Percentiles rank a stretch among this genome's conserved stretches.
phyloP scores from a whole-genome alignment of 2,113 vertebrate genomes.

The Sinosuthora webbiana region DNA sequence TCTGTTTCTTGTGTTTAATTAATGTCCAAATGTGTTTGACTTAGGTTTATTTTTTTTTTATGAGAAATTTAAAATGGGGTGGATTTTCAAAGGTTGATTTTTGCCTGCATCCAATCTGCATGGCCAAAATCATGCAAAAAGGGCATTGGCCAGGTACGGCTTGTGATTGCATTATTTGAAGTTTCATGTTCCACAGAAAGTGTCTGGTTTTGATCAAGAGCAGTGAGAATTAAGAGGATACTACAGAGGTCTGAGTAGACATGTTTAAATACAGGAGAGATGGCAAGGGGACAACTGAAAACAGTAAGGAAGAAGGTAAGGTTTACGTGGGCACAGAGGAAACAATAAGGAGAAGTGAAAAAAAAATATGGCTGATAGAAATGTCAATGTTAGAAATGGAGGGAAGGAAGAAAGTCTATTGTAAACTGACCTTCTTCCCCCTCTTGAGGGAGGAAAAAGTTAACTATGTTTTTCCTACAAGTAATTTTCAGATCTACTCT shows the following conservation, averaged over 20 bases:
- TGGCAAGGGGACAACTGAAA: neutral
- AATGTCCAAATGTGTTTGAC: constrained; percentile 4
- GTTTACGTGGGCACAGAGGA: neutral
- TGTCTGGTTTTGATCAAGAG: neutral
- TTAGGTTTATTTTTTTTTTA: constrained; percentile 34
- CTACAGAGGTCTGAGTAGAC: neutral
- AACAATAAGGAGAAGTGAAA: neutral
- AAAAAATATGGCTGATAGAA: neutral
- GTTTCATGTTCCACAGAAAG: neutral
- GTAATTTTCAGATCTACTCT: constrained; percentile 18
- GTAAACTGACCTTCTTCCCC: neutral
- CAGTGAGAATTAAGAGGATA: neutral
- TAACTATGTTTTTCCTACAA: neutral
- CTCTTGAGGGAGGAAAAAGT: neutral
- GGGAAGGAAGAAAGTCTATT: neutral
- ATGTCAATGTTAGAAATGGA: neutral
- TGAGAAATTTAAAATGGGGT: neutral
- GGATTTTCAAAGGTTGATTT: constrained; percentile 10
- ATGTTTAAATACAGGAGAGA: neutral
- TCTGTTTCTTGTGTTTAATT: neutral
- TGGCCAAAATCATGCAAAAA: neutral
- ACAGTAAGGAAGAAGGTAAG: neutral
- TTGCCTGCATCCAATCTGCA: neutral
- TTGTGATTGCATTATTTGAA: neutral
- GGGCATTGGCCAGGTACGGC: neutral